A percentile compares a stretch with the other conserved stretches of the same genome.
These are phyloP conservation scores for Sardinella longiceps DNA, from an alignment of 2,797 vertebrate species.

Conservation along the genomic window DNA sequence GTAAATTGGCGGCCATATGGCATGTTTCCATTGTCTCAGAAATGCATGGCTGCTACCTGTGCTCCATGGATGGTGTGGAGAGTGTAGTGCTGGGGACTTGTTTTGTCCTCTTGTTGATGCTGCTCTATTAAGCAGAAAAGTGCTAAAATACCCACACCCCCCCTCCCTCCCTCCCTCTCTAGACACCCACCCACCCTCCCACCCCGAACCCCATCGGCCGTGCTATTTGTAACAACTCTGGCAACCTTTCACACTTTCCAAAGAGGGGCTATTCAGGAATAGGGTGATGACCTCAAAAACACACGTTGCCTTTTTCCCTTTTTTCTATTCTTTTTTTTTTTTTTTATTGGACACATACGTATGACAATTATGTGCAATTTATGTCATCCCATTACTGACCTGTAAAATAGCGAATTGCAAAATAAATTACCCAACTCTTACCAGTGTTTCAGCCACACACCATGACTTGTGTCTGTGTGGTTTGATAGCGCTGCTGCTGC, in stretches of 20 bases:
- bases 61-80: conserved; percentile 48
- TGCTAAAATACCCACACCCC: conserved; percentile 62
- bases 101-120: conserved; percentile 76
- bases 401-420: conserved; percentile 68
- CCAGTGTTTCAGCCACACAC: conserved; percentile 64
- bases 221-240: conserved; percentile 73
- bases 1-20: conserved; percentile 78
- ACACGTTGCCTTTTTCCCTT: conserved; percentile 74
- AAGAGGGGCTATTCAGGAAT: conserved; percentile 67
- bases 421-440: conserved; percentile 74
- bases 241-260: conserved; percentile 78
- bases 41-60: conserved; percentile 72
- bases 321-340: conserved; percentile 35
- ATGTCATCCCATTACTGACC: conserved; percentile 83
- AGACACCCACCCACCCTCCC: conserved; percentile 56
- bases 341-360: conserved; percentile 54
- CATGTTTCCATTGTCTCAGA: conserved; percentile 69
- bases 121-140: conserved; percentile 66
- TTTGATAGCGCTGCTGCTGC: conserved; percentile 59
- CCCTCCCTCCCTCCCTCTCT: not conserved
- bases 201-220: conserved; percentile 59
- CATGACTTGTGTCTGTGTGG: conserved; percentile 59
- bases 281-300: conserved; percentile 74
- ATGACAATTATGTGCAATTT: conserved; percentile 82
- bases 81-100: conserved; percentile 61